Conservation (phyloP, 2,797 vertebrate genomes). For the Oryzias sinensis region DNA sequence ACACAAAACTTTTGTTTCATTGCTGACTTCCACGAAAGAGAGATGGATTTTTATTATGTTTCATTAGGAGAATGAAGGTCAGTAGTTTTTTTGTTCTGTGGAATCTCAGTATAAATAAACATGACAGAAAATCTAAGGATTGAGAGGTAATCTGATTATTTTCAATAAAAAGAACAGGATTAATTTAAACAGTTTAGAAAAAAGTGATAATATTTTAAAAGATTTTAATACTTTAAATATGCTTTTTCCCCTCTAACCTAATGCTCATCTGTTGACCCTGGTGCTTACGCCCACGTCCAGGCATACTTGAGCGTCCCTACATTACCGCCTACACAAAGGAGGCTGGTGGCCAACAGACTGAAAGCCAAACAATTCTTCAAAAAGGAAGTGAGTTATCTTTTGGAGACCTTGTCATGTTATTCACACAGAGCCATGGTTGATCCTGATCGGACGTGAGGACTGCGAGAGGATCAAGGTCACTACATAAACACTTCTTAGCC, state of each 20-base stretch:
- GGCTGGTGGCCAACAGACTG: constrained; percentile 72
- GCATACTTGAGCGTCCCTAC: constrained; percentile 11
- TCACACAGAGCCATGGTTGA: constrained; percentile 56
- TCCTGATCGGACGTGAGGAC: constrained; percentile 69
- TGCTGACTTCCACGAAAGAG: constrained; percentile 27
- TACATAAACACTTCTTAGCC: constrained; percentile 65
- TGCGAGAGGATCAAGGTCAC: constrained; percentile 48
- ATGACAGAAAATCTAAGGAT: constrained; percentile 16
- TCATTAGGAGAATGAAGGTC: constrained; percentile 58
- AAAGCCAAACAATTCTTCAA: constrained; percentile 70
- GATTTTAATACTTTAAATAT: neutral
- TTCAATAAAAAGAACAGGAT: constrained; percentile 12
- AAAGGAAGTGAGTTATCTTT: constrained; percentile 70
- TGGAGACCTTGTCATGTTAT: constrained; percentile 56
- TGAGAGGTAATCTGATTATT: constrained; percentile 18
- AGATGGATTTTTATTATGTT: constrained; percentile 36
- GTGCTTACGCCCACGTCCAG: constrained; percentile 4
- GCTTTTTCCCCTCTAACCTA: constrained; percentile 9
- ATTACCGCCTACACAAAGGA: constrained; percentile 55
- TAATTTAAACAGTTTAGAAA: constrained; percentile 1
- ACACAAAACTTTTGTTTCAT: constrained; percentile 26
- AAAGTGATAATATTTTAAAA: neutral
- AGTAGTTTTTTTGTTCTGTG: constrained; percentile 28
- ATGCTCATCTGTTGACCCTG: neutral
- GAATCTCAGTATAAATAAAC: constrained; percentile 24